phyloP scores from a whole-genome alignment of 2,888 invertebrate species.

The Dicyrtomina minuta region DNA sequence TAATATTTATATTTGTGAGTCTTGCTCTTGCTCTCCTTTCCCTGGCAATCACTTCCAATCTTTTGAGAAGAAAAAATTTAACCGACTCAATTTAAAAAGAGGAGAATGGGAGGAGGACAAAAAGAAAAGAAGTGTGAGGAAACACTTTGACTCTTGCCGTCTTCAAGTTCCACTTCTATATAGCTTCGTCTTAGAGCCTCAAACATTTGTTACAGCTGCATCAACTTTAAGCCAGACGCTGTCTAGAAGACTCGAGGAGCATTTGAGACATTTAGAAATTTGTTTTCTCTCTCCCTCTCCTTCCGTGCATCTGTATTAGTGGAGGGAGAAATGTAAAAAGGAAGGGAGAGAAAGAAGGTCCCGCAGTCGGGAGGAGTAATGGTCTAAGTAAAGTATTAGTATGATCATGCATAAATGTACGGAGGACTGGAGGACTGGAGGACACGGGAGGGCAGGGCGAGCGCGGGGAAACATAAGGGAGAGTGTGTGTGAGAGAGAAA shows the following conservation, averaged over 20 bases:
- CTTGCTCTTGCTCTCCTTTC: no score
- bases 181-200: background rate
- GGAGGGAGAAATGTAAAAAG: background rate
- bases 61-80: no score
- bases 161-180: background rate
- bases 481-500: background rate
- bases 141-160: background rate
- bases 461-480: background rate
- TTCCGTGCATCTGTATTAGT: background rate
- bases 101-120: background rate
- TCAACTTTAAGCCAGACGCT: no score
- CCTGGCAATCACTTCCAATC: no score
- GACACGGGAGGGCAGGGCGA: background rate
- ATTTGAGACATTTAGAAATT: no score
- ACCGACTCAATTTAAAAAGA: no score
- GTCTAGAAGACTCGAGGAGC: no score
- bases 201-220: background rate
- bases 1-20: no score
- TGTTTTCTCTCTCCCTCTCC: no score
- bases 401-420: background rate
- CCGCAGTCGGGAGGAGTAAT: background rate
- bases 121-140: background rate
- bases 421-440: background rate
- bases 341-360: background rate
- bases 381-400: background rate